Percentiles rank a stretch among this genome's conserved stretches.
phyloP scores from a whole-genome alignment of 2,888 invertebrate genomes.

The Papilio demoleus region DNA sequence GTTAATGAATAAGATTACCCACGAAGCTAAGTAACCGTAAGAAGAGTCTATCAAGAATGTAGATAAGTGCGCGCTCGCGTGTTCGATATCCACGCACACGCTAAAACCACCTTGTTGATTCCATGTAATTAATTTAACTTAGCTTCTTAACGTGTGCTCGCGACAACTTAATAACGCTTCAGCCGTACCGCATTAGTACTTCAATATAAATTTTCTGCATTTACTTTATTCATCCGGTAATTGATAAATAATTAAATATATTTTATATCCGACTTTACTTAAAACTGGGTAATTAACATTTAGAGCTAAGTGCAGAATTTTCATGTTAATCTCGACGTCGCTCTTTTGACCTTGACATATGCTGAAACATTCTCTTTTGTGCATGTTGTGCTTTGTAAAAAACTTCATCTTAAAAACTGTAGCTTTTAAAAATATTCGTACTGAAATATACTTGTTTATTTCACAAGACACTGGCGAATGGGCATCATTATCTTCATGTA shows the following conservation, averaged over 20 bases:
- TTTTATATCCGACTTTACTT: background rate
- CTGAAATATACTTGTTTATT: background rate
- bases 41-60: slow-evolving; percentile 55
- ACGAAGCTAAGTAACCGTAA: slow-evolving; percentile 51
- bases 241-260: background rate
- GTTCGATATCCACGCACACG: slow-evolving; percentile 72
- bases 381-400: slow-evolving; percentile 29
- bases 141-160: slow-evolving; percentile 59
- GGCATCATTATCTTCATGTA: no score
- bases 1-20: slow-evolving; percentile 29
- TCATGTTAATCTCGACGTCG: slow-evolving; percentile 22
- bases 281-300: slow-evolving; percentile 3
- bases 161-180: slow-evolving; percentile 49
- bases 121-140: slow-evolving; percentile 74
- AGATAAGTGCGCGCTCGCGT: slow-evolving; percentile 56
- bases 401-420: background rate
- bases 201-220: slow-evolving; percentile 17
- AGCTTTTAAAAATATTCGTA: background rate
- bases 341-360: slow-evolving; percentile 29
- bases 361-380: slow-evolving; percentile 30
- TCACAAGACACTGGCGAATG: background rate
- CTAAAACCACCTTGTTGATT: slow-evolving; percentile 69
- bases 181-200: slow-evolving; percentile 34
- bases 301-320: slow-evolving; percentile 17
- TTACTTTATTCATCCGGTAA: slow-evolving; percentile 11